Percentiles rank a stretch among this genome's conserved stretches.
Evolutionary conservation across 1,140 invertebrate genomes (phyloP).

Genomic region (Drosophila orosa): DNA sequence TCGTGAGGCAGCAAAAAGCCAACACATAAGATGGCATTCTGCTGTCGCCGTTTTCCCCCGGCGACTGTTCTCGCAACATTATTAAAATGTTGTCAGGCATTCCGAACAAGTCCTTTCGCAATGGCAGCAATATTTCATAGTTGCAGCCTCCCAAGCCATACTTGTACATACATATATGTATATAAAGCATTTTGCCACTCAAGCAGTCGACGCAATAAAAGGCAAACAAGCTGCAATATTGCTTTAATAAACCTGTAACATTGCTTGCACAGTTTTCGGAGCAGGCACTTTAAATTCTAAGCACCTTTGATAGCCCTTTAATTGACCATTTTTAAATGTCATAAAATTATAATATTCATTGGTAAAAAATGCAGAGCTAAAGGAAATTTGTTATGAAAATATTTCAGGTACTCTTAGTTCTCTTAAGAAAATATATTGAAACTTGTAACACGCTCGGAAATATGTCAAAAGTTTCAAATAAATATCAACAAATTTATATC

Average conservation of each 20-base stretch:
- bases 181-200: slow-evolving; percentile 5
- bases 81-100: slow-evolving; percentile 76
- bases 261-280: neutral
- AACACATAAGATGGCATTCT: slow-evolving; percentile 28
- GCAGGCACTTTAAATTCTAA: neutral
- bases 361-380: neutral
- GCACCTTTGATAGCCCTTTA: neutral
- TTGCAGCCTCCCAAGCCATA: slow-evolving; percentile 35
- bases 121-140: slow-evolving; percentile 57
- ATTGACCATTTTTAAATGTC: neutral
- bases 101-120: slow-evolving; percentile 47
- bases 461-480: neutral
- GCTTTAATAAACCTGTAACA: slow-evolving; percentile 7
- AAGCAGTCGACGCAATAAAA: slow-evolving; percentile 5
- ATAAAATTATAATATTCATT: neutral
- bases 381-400: no score
- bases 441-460: neutral
- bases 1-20: slow-evolving; percentile 49
- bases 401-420: neutral
- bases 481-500: neutral
- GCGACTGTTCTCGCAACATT: slow-evolving; percentile 52
- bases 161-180: neutral
- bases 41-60: slow-evolving; percentile 49
- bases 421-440: neutral
- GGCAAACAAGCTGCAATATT: slow-evolving; percentile 6